These are phyloP conservation scores for Drosophila nannoptera DNA, from an alignment of 1,140 invertebrate species.

Conservation along the genomic window DNA sequence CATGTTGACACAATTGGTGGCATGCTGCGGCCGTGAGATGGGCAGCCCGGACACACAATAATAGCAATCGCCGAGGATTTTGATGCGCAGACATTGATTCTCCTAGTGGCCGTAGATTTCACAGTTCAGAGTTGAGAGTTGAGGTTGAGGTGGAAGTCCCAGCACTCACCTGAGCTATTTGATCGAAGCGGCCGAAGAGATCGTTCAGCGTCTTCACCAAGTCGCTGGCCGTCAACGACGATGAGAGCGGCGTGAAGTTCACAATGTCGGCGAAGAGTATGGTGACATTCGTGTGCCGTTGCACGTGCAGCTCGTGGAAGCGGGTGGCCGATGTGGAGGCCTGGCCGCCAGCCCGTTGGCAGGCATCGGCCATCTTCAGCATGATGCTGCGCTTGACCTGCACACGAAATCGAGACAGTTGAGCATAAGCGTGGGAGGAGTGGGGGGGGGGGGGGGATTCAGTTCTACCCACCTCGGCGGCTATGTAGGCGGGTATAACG, in stretches of 20 bases:
- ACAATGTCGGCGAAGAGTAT: constrained; percentile 99
- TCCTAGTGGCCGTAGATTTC: constrained; percentile 82
- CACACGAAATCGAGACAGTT: not conserved
- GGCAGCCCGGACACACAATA: constrained; percentile 97
- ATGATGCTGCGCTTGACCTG: constrained; percentile 95
- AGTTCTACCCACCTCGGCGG: constrained; percentile 55
- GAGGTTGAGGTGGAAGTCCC: too few species aligned
- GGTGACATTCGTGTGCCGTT: constrained; percentile 98
- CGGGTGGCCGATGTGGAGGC: constrained; percentile 90
- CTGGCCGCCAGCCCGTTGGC: constrained; percentile 84
- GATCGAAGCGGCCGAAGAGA: constrained; percentile 97
- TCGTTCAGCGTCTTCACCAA: constrained; percentile 97
- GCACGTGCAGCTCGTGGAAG: constrained; percentile 98
- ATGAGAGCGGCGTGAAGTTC: constrained; percentile 97
- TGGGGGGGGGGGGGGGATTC: too few species aligned
- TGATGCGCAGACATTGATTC: constrained; percentile 96
- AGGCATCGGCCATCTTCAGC: constrained; percentile 94
- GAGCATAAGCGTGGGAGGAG: not conserved
- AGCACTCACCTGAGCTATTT: constrained; percentile 91
- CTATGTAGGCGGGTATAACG: constrained; percentile 92
- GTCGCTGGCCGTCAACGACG: constrained; percentile 94
- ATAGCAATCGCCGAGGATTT: constrained; percentile 97
- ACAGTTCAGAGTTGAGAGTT: too few species aligned
- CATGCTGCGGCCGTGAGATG: constrained; percentile 94
- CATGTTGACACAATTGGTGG: constrained; percentile 97